Percentiles rank a stretch among this genome's conserved stretches.
Evolutionary conservation across 2,797 vertebrate species (phyloP).

Genomic region (Paramormyrops hopkinsi): DNA sequence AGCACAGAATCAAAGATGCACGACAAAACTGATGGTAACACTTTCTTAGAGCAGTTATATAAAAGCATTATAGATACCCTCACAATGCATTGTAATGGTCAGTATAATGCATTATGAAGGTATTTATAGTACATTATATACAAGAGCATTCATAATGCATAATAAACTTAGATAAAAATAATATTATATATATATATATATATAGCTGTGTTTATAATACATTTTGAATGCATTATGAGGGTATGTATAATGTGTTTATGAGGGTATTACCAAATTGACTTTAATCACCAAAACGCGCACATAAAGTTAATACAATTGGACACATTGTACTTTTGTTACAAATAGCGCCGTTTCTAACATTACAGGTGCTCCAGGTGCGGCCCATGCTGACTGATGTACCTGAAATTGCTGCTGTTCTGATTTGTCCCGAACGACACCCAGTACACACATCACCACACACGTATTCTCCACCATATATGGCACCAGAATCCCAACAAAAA

Average conservation of each 20-base stretch:
- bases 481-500: conserved; percentile 32
- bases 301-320: not conserved
- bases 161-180: not conserved
- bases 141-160: not conserved
- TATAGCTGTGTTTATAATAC: not conserved
- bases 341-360: not conserved
- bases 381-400: not conserved
- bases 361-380: not conserved
- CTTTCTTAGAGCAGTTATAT: not conserved
- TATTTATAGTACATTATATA: not conserved
- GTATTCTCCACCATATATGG: not conserved
- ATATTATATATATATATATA: not conserved
- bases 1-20: not conserved
- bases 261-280: not conserved
- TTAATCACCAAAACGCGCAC: not conserved
- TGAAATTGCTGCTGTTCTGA: not conserved
- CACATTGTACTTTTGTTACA: not conserved
- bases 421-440: not conserved
- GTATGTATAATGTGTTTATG: not conserved
- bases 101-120: not conserved
- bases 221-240: not conserved
- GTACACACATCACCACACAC: not conserved
- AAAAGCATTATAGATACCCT: not conserved
- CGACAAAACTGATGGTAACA: not conserved
- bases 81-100: not conserved